Evolutionary conservation across 1,140 invertebrate genomes (phyloP).

Genomic region (Drosophila burlai): DNA sequence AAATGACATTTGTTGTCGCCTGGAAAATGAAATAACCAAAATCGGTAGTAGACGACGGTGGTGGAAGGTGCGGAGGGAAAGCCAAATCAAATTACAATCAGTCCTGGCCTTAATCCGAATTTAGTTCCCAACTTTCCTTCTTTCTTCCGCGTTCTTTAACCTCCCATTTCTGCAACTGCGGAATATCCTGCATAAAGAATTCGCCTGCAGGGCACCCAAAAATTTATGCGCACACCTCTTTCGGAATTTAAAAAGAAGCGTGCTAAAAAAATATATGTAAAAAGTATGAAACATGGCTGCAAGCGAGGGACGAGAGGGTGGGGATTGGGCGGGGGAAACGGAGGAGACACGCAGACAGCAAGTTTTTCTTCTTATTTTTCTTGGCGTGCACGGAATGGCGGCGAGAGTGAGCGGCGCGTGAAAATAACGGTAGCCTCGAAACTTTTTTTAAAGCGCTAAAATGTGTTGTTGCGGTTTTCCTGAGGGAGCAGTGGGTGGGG

Average conservation of each 20-base stretch:
- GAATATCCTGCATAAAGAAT: conserved; percentile 63
- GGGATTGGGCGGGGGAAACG: neutral
- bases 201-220: conserved; percentile 65
- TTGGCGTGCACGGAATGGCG: conserved; percentile 67
- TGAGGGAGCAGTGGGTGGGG: neutral
- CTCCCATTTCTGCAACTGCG: conserved; percentile 38
- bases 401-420: conserved; percentile 51
- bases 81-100: conserved; percentile 78
- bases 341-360: conserved; percentile 17
- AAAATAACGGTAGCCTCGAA: conserved; percentile 37
- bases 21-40: conserved; percentile 77
- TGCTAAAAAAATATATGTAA: conserved; percentile 35
- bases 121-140: conserved; percentile 20
- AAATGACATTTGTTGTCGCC: conserved; percentile 80
- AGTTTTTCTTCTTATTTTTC: conserved; percentile 39
- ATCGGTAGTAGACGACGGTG: conserved; percentile 51
- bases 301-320: conserved; percentile 2
- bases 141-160: conserved; percentile 8
- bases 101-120: conserved; percentile 73
- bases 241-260: conserved; percentile 60
- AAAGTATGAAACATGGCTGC: conserved; percentile 57
- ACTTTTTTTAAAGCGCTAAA: conserved; percentile 76
- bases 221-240: conserved; percentile 80
- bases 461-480: conserved; percentile 56
- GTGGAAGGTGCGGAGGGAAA: conserved; percentile 9